Evolutionary conservation across 2,888 invertebrate genomes (phyloP).

Genomic region (Noctuana brunneofusca): DNA sequence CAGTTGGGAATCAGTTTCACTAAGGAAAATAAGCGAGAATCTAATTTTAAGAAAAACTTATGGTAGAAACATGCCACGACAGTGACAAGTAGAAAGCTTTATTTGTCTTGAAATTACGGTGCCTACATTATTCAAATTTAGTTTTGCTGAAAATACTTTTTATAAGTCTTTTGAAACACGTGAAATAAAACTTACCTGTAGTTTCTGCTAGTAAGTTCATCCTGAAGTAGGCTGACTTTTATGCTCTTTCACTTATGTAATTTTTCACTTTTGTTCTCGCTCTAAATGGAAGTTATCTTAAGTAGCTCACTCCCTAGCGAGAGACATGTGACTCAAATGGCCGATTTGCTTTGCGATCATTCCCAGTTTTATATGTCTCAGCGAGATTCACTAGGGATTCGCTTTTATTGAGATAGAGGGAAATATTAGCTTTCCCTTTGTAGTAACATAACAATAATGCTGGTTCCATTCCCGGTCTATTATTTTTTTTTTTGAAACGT

Average conservation of each 20-base stretch:
- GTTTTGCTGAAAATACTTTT: too few species aligned
- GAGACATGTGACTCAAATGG: slow-evolving; percentile 48
- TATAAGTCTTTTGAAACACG: too few species aligned
- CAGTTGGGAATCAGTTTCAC: slow-evolving; percentile 39
- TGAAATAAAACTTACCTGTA: too few species aligned
- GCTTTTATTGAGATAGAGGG: slow-evolving; percentile 35
- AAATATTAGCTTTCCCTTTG: slow-evolving; percentile 2
- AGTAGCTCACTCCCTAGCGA: background rate
- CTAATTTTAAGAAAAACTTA: background rate
- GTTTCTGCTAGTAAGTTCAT: too few species aligned
- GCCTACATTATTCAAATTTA: too few species aligned
- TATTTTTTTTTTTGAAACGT: background rate
- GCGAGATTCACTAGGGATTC: slow-evolving; percentile 46
- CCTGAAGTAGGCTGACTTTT: too few species aligned
- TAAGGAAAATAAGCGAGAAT: background rate
- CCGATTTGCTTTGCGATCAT: slow-evolving; percentile 72
- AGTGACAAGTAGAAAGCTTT: too few species aligned
- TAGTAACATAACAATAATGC: background rate
- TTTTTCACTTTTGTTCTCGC: too few species aligned
- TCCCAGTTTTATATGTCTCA: slow-evolving; percentile 52
- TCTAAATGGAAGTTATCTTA: background rate
- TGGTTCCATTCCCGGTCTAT: background rate
- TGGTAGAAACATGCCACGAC: background rate
- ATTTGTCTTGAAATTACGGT: too few species aligned
- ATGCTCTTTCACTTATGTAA: too few species aligned